phyloP scores from a whole-genome alignment of 2,888 invertebrate genomes.

The Laspeyria flexula region DNA sequence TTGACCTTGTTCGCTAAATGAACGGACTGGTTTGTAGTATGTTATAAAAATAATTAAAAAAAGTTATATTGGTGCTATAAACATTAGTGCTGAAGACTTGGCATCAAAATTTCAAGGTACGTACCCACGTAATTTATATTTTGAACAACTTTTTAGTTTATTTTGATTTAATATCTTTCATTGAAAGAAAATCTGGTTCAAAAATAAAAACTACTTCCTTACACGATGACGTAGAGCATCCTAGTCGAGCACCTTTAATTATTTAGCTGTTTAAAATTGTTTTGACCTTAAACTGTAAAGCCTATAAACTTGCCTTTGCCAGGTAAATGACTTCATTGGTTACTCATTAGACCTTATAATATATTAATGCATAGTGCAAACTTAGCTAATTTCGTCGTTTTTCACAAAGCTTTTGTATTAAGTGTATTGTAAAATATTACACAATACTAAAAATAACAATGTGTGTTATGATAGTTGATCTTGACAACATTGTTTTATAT shows the following conservation, averaged over 20 bases:
- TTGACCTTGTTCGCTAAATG: constrained; percentile 39
- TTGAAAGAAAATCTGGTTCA: background rate
- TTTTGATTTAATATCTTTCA: background rate
- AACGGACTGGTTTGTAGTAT: constrained; percentile 30
- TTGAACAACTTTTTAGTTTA: background rate
- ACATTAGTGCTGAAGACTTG: constrained; percentile 5
- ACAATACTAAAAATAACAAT: too few relatives aligned
- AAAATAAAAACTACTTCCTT: background rate
- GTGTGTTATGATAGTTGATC: too few relatives aligned
- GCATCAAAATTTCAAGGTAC: constrained; percentile 19
- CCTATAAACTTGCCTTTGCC: background rate
- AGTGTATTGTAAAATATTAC: too few relatives aligned
- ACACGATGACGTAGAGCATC: constrained; percentile 23
- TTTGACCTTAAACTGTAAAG: constrained; percentile 19
- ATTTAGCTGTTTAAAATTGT: constrained; percentile 8
- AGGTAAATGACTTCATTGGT: constrained; percentile 12
- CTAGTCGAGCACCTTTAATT: constrained; percentile 3
- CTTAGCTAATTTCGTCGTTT: too few relatives aligned
- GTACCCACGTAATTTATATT: constrained; percentile 1
- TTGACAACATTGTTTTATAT: too few relatives aligned
- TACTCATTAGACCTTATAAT: constrained; percentile 1
- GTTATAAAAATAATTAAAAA: constrained; percentile 15
- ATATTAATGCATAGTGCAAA: too few relatives aligned
- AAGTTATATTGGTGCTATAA: constrained; percentile 18
- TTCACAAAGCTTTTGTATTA: background rate